These are phyloP conservation scores for Panagrolaimus sp. DNA, from an alignment of 1,140 invertebrate species.

Conservation along the genomic window DNA sequence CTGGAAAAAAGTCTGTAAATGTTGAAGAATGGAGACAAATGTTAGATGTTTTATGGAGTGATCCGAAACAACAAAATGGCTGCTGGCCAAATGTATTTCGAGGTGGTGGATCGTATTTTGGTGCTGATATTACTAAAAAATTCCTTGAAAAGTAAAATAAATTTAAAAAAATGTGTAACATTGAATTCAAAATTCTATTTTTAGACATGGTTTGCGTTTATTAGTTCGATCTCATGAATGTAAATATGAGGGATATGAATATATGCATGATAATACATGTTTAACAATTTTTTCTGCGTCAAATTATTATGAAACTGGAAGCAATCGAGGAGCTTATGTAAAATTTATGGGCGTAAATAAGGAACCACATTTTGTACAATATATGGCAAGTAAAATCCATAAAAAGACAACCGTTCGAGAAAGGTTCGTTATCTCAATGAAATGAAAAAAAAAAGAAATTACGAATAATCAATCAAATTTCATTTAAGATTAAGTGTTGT, in stretches of 20 bases:
- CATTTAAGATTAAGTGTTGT: conserved; percentile 70
- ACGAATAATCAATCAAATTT: conserved; percentile 9
- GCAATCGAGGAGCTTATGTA: conserved; percentile 82
- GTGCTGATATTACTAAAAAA: conserved; percentile 75
- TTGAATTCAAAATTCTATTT: neutral
- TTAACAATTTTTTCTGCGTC: conserved; percentile 88
- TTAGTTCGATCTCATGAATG: conserved; percentile 84
- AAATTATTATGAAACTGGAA: conserved; percentile 85
- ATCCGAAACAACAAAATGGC: conserved; percentile 71
- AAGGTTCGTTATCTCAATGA: conserved; percentile 60
- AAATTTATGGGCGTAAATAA: conserved; percentile 70
- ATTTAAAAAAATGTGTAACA: too few species aligned
- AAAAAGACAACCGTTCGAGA: conserved; percentile 73
- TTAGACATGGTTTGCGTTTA: conserved; percentile 68
- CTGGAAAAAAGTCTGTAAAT: conserved; percentile 62
- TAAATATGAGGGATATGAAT: conserved; percentile 81
- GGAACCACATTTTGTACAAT: conserved; percentile 77
- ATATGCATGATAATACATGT: conserved; percentile 75
- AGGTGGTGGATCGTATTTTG: conserved; percentile 83
- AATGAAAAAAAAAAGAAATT: conserved; percentile 20
- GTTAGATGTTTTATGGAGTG: conserved; percentile 82
- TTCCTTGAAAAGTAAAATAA: conserved; percentile 67
- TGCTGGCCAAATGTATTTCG: conserved; percentile 76
- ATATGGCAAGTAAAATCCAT: conserved; percentile 66
- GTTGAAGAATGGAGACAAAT: conserved; percentile 59